Evolutionary conservation across 2,113 vertebrate species (phyloP).

Genomic region (Cyanoramphus novaezelandiae): DNA sequence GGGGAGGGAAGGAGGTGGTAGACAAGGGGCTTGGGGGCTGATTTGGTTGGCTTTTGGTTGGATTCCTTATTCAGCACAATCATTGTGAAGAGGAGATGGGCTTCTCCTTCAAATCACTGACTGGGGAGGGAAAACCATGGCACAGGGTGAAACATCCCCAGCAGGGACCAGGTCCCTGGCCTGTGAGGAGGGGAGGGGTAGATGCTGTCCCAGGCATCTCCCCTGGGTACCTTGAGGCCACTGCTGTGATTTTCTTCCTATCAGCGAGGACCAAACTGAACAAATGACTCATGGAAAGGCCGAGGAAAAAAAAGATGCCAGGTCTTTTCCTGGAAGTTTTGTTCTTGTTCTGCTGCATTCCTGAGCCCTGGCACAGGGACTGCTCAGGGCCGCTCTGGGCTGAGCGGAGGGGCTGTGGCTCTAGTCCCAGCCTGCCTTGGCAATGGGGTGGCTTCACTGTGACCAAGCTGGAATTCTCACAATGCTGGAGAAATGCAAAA

Average conservation of each 20-base stretch:
- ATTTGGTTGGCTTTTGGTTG: conserved; percentile 7
- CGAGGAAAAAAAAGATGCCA: background rate
- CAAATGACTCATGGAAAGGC: conserved; percentile 8
- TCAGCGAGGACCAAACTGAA: background rate
- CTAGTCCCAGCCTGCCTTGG: conserved; percentile 43
- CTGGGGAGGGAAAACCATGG: background rate
- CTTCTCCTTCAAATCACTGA: conserved; percentile 2
- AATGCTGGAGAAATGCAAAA: conserved; percentile 56
- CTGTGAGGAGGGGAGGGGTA: background rate
- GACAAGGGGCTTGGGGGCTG: conserved; percentile 26
- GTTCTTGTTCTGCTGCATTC: conserved; percentile 58
- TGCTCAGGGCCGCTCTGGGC: conserved; percentile 38
- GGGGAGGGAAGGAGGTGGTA: background rate
- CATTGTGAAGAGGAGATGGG: background rate
- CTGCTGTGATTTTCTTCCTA: background rate
- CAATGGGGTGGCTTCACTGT: conserved; percentile 26
- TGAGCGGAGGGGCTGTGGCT: background rate
- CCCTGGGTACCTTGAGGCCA: background rate
- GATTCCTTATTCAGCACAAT: conserved; percentile 40
- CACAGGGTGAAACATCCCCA: background rate
- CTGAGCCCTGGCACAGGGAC: background rate
- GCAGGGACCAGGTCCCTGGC: background rate
- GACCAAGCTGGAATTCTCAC: conserved; percentile 38
- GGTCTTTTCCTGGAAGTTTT: conserved; percentile 38
- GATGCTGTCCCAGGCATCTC: background rate